Evolutionary conservation across 2,888 invertebrate genomes (phyloP).

Genomic region (Achlya flavicornis): DNA sequence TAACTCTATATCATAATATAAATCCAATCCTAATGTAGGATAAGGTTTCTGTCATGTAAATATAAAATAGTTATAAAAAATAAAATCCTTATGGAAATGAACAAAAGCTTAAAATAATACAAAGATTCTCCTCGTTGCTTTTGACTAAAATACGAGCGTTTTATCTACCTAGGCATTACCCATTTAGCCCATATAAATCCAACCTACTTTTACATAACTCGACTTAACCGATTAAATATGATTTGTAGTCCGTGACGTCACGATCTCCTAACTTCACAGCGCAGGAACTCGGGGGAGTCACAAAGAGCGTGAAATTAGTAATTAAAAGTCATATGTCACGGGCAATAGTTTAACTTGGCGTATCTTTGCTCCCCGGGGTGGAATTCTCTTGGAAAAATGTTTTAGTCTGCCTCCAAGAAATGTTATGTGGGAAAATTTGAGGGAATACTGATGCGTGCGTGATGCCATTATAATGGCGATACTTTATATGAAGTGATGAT

Average conservation of each 20-base stretch:
- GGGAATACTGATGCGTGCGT: slow-evolving; percentile 7
- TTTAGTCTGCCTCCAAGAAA: not conserved
- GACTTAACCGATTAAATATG: slow-evolving; percentile 68
- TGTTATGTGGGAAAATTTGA: slow-evolving; percentile 1
- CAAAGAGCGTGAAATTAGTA: slow-evolving; percentile 77
- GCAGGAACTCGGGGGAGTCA: slow-evolving; percentile 58
- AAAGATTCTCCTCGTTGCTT: not conserved
- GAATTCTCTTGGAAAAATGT: slow-evolving; percentile 11
- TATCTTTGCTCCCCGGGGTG: slow-evolving; percentile 40
- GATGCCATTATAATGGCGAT: not conserved
- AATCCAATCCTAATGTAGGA: no score
- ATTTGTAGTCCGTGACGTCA: slow-evolving; percentile 72
- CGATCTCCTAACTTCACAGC: slow-evolving; percentile 46
- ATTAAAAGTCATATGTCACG: slow-evolving; percentile 73
- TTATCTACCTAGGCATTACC: slow-evolving; percentile 2
- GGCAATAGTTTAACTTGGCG: slow-evolving; percentile 46
- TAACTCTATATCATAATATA: no score
- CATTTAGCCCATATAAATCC: slow-evolving; percentile 6
- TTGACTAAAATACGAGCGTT: not conserved
- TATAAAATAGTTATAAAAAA: not conserved
- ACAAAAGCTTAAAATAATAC: not conserved
- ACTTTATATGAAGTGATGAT: slow-evolving; percentile 8
- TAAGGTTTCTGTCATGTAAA: no score
- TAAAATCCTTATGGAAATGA: no score
- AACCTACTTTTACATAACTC: slow-evolving; percentile 50